Evolutionary conservation across 2,797 vertebrate genomes (phyloP).

Genomic region (Gila robusta): DNA sequence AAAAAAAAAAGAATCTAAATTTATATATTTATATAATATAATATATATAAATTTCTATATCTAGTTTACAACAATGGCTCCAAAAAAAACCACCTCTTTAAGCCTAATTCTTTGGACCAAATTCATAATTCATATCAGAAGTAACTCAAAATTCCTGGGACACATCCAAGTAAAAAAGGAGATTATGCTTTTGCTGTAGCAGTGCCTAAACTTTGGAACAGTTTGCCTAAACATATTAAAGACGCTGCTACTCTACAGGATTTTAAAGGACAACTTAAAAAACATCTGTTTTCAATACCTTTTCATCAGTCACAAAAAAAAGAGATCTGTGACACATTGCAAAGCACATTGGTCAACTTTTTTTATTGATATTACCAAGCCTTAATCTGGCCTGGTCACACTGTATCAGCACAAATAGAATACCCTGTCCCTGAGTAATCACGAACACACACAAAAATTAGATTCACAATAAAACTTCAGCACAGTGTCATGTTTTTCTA

Average conservation of each 20-base stretch:
- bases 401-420: background rate
- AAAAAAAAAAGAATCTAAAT: no score
- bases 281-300: no score
- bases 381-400: background rate
- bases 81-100: background rate
- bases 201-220: no score
- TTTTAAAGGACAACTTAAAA: no score
- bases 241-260: no score
- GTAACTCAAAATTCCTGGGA: no score
- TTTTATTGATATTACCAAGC: background rate
- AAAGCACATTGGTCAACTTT: no score
- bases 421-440: background rate
- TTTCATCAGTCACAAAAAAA: no score
- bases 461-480: background rate
- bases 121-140: background rate
- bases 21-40: background rate
- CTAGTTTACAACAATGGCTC: background rate
- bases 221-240: no score
- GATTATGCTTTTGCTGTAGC: no score
- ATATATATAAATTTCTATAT: background rate
- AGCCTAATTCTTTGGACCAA: background rate
- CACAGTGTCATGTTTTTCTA: constrained; percentile 10
- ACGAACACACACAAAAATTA: background rate
- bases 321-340: no score
- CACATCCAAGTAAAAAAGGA: no score